phyloP scores from a whole-genome alignment of 92 coral and sea anemone species.

The Muricea muricata region DNA sequence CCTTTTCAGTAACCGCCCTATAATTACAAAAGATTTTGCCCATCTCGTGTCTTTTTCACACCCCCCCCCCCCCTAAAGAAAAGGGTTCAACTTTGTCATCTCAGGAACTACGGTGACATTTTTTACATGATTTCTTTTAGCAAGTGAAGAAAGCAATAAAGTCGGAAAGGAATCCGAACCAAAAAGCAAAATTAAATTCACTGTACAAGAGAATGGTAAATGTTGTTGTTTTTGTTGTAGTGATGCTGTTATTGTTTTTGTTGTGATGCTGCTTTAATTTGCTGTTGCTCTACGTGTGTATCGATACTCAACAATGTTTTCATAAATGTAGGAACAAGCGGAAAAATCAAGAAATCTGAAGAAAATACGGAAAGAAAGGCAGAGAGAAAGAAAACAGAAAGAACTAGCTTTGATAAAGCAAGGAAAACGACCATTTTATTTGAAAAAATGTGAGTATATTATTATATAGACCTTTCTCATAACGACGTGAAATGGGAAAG shows the following conservation, averaged over 20 bases:
- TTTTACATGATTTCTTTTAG: constrained; percentile 44
- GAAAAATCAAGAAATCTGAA: constrained; percentile 61
- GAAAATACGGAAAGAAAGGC: constrained; percentile 69
- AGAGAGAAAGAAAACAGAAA: constrained; percentile 71
- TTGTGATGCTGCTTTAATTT: too few species aligned
- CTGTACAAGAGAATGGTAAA: constrained; percentile 76
- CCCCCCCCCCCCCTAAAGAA: too few species aligned
- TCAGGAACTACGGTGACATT: too few species aligned
- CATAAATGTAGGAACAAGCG: constrained; percentile 74
- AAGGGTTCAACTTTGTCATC: too few species aligned
- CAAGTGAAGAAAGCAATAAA: constrained; percentile 73
- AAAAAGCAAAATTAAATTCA: constrained; percentile 70
- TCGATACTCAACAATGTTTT: neutral
- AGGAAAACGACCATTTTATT: constrained; percentile 91
- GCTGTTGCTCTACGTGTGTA: too few species aligned
- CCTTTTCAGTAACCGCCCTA: too few species aligned
- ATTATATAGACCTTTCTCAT: too few species aligned
- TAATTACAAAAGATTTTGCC: too few species aligned
- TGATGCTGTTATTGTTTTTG: neutral
- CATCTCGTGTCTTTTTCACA: too few species aligned
- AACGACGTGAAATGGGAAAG: too few species aligned
- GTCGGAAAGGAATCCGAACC: constrained; percentile 69
- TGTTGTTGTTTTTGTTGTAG: neutral
- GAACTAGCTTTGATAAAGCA: constrained; percentile 87
- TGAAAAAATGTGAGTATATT: constrained; percentile 82